These are phyloP conservation scores for Hypselothyrea guttata DNA, from an alignment of 2,888 invertebrate genomes.

Conservation along the genomic window DNA sequence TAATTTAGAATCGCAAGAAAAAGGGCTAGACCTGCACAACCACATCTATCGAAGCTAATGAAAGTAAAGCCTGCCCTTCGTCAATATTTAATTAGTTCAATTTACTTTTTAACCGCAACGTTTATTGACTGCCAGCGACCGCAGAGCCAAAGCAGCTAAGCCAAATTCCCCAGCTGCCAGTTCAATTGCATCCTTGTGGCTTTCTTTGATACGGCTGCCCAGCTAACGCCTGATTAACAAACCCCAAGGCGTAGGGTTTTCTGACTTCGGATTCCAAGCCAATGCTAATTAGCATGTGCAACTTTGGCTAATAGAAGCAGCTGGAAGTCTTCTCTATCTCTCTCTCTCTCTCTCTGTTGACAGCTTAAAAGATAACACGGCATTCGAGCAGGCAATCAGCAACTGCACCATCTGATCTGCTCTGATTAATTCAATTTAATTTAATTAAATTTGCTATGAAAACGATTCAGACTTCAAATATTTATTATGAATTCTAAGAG, in stretches of 20 bases:
- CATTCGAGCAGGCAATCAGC: not conserved
- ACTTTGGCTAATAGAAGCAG: conserved; percentile 18
- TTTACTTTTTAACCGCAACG: conserved; percentile 50
- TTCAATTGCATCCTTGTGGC: not conserved
- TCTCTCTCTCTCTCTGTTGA: not conserved
- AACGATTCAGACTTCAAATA: no score
- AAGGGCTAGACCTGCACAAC: conserved; percentile 14
- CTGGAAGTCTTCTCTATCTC: no score
- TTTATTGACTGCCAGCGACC: conserved; percentile 45
- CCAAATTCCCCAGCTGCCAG: not conserved
- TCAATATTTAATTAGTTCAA: conserved; percentile 74
- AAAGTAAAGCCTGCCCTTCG: conserved; percentile 50
- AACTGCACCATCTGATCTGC: no score
- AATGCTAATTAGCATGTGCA: conserved; percentile 40
- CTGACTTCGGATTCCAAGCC: conserved; percentile 4
- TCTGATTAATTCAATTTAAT: no score
- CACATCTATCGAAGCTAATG: conserved; percentile 43
- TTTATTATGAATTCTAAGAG: no score
- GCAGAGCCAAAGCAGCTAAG: conserved; percentile 1
- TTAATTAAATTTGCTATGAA: no score
- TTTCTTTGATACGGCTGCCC: not conserved
- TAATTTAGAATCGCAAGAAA: conserved; percentile 15
- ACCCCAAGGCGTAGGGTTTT: conserved; percentile 1
- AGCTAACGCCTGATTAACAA: conserved; percentile 27
- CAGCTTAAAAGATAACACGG: conserved; percentile 2